Base-by-base conservation (phyloP, 2,888 invertebrate species). In the Drosophila suboccidentalis region DNA sequence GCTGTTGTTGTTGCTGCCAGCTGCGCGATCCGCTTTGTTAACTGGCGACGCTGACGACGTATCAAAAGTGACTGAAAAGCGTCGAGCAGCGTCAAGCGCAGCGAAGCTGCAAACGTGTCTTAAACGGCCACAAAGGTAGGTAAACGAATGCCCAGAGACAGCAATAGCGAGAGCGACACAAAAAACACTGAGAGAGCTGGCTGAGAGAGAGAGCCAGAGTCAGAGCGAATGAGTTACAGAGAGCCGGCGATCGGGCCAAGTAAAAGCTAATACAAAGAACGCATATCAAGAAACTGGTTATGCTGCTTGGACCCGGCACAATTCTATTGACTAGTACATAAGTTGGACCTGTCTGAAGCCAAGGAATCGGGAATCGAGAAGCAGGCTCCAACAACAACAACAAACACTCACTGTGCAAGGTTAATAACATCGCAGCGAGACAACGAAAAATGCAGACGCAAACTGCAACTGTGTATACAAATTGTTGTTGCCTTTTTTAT, bases 91-190 rank as follows among this genome's bases (percentile, higher is more conserved):
- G 29, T 46, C 67, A 78, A 81, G 69, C 87, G 82, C 73, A 77
- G 44, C 85, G 70, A 76, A 78, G 85, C 79, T 87, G 82, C 82
- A 84, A 84, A 84, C 84, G 85, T 84, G 84, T 87, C 84, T 84
- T 87, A 77, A 71, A 84, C 75, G 67, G 63, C 73, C 57, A 59
- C 4, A 71, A 71, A 59, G 74, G 66, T 72, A 46, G 36, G 58
- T 57, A 71, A 63, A 39, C 51, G 19, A 32, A 41, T 49, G 41
- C 44, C 44, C 43, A 53, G 17, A n/a, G 15, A 43, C 36, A 22
- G 38, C 36, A 5, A 13, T n/a, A n/a, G n/a, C n/a, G 11, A 26
- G 51, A 10, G 38, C 22, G 54, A 47, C 61, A 6, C n/a, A 15
- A 32, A 32, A 17, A 29, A 47, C 9, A 15, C 15, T 2, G 43